Evolutionary conservation across 2,888 invertebrate genomes (phyloP), one percentile per base, ranked within the genome.

Genomic region (Chromoteleia sp.): DNA sequence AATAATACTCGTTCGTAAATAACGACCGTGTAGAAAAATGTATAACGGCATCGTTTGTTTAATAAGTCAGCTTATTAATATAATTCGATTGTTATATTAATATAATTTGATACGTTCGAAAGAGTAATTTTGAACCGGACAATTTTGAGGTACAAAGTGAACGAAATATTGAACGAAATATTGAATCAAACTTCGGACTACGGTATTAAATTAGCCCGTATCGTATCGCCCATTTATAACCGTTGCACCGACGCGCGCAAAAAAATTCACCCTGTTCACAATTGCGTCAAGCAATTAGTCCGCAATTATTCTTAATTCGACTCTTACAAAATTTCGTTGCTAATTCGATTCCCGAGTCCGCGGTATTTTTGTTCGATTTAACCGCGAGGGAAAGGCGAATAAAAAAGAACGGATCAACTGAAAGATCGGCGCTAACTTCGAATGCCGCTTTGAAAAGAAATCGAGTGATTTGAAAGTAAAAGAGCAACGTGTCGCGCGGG

Each of bases 401-500:
- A 67, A 59, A 30, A 50, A 8, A n/a, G 10, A 39, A 45, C 4
- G 17, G 25, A n/a, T n/a, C n/a, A n/a, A n/a, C 14, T 4, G 4
- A 43, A 61, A 30, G 33, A 25, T 50, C 10, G 25, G 15, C 45
- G 65, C 19, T 2, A 29, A 65, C 25, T 77, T 70, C 65, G 7
- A 77, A 77, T 54, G 45, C 19, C 30, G 68, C 61, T 61, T 70
- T 70, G 12, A 54, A 61, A 61, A 68, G 65, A 50, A 74, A 80
- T 80, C 74, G 70, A 68, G 21, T 63, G 80, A 80, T 74, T 68
- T 58, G 58, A 58, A 56, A 50, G 63, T 30, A 48, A 56, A 61
- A 63, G 74, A 43, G 63, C 50, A 56, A 71, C 58, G 71, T 71
- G 65, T 50, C 70, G 7, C 29, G 36, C 29, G 43, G n/a, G 54